Percentiles rank a stretch among this genome's conserved stretches.
These are phyloP conservation scores for Podarcis siculus DNA, from an alignment of 2,797 vertebrate genomes.

Conservation along the genomic window DNA sequence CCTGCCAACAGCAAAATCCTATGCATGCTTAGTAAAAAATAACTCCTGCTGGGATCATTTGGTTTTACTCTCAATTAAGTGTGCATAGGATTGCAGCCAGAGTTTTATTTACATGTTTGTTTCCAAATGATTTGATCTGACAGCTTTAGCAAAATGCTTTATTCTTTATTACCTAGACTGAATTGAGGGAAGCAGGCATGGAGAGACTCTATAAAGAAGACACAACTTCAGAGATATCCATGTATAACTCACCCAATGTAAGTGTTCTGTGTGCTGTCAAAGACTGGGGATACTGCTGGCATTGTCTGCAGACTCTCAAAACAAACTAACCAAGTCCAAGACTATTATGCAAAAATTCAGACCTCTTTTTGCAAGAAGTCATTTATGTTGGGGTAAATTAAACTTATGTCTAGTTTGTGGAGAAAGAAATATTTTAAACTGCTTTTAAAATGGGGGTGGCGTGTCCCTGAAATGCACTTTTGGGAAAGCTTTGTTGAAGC, in stretches of 20 bases:
- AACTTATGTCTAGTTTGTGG: background rate
- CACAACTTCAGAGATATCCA: background rate
- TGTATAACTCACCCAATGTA: background rate
- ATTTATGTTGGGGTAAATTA: background rate
- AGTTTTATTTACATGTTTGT: background rate
- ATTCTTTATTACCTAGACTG: background rate
- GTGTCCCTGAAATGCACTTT: no score
- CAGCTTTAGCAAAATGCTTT: background rate
- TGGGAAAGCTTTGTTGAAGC: no score
- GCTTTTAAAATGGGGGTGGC: no score
- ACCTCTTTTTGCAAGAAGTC: background rate
- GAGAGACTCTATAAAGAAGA: background rate
- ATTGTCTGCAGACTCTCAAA: background rate
- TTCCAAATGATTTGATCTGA: background rate
- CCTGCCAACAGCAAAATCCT: background rate
- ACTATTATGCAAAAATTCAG: background rate
- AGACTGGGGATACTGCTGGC: background rate
- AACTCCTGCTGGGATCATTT: no score
- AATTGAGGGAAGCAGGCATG: background rate
- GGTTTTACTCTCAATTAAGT: no score
- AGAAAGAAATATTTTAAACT: no score
- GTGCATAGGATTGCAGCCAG: background rate
- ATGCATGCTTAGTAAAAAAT: background rate
- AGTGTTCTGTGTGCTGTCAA: background rate
- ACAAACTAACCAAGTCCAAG: background rate